Conservation (phyloP, 2,797 vertebrate genomes). For the Catamblyrhynchus diadema region DNA sequence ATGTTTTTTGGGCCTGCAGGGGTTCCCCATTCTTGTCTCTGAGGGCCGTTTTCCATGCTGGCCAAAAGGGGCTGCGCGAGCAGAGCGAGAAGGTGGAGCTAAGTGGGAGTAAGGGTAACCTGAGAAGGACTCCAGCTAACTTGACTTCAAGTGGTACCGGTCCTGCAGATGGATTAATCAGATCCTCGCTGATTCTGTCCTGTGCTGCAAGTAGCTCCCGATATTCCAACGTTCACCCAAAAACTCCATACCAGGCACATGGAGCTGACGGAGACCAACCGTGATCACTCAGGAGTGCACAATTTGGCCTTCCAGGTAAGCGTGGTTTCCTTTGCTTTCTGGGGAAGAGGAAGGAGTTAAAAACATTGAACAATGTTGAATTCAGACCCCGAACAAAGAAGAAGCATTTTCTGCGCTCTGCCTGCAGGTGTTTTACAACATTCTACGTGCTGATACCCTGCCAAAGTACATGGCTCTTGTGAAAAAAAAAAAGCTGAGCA, state of each 20-base stretch:
- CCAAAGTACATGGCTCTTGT: background rate
- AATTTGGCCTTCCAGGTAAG: slow-evolving; percentile 76
- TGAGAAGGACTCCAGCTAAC: background rate
- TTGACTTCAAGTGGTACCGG: background rate
- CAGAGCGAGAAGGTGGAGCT: slow-evolving; percentile 50
- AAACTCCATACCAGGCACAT: background rate
- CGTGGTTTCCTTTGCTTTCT: background rate
- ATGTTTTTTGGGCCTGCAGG: background rate
- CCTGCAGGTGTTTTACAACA: background rate
- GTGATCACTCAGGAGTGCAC: background rate
- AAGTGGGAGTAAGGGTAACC: background rate
- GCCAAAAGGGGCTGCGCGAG: background rate
- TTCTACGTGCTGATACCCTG: background rate
- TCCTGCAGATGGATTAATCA: background rate
- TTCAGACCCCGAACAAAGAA: background rate
- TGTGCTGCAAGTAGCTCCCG: background rate
- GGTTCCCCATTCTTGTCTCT: background rate
- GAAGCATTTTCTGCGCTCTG: background rate
- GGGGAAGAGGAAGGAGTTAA: background rate
- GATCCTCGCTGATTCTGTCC: background rate
- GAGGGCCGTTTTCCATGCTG: background rate
- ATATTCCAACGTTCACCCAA: background rate
- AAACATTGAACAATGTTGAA: background rate
- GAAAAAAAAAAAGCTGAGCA: background rate
- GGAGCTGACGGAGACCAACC: background rate